Conservation (phyloP, 2,888 invertebrate genomes). For the Dimorphilus gyrociliatus region DNA sequence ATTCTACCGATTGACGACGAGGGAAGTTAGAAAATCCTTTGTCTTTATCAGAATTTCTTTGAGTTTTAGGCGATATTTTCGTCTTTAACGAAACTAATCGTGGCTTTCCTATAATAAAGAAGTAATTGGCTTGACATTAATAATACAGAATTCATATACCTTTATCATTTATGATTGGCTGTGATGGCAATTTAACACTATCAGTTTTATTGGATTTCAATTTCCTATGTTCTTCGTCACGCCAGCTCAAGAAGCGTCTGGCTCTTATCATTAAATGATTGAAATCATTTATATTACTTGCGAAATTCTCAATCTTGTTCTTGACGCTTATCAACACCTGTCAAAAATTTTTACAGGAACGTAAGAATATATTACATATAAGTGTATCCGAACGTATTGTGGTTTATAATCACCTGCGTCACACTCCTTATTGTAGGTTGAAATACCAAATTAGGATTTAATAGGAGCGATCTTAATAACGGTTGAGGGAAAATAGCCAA, state of each 20-base stretch:
- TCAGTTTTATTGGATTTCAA: no score
- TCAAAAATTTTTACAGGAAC: slow-evolving; percentile 9
- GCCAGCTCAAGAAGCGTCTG: slow-evolving; percentile 48
- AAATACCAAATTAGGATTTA: slow-evolving; percentile 66
- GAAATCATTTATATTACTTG: slow-evolving; percentile 38
- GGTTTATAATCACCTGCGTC: slow-evolving; percentile 57
- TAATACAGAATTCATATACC: no score
- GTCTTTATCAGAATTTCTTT: no score
- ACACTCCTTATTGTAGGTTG: slow-evolving; percentile 79
- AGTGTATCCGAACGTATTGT: background rate
- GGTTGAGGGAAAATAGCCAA: slow-evolving; percentile 77
- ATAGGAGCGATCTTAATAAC: slow-evolving; percentile 63
- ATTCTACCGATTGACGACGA: no score
- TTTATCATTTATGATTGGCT: background rate
- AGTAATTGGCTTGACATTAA: no score
- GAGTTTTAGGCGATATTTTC: no score
- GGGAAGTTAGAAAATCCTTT: slow-evolving; percentile 14
- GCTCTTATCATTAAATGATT: slow-evolving; percentile 57
- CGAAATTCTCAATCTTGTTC: slow-evolving; percentile 61
- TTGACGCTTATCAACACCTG: slow-evolving; percentile 61
- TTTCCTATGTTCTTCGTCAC: slow-evolving; percentile 17
- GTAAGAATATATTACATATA: no score
- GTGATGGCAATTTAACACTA: background rate
- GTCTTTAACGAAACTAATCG: no score
- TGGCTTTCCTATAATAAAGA: no score